Evolutionary conservation across 2,888 invertebrate genomes (phyloP).

Genomic region (Bugula neritina): DNA sequence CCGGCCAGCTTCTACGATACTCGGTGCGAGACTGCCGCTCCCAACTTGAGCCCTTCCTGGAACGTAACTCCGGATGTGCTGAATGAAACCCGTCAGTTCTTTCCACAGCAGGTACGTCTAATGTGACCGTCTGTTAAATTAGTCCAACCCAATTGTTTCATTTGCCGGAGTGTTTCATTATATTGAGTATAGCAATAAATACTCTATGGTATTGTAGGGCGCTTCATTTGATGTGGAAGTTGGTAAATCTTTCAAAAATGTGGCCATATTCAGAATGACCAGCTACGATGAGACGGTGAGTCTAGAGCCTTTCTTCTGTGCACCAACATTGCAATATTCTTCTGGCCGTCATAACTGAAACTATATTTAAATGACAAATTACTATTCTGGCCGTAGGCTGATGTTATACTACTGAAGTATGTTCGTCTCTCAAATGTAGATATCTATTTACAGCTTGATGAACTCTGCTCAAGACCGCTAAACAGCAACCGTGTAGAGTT

Average conservation of each 20-base stretch:
- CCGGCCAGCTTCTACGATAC: not conserved
- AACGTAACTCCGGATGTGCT: not conserved
- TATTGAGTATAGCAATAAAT: too few species aligned
- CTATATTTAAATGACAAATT: too few species aligned
- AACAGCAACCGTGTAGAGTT: not conserved
- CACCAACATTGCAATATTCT: too few species aligned
- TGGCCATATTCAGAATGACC: constrained; percentile 8
- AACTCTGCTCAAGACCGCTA: not conserved
- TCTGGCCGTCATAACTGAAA: too few species aligned
- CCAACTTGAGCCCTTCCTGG: not conserved
- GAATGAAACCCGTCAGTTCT: not conserved
- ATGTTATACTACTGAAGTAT: too few species aligned
- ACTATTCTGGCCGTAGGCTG: too few species aligned
- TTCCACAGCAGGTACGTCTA: not conserved
- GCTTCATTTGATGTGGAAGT: not conserved
- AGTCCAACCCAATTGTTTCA: too few species aligned
- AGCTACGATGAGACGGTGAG: not conserved
- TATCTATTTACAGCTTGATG: not conserved
- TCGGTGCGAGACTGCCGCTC: not conserved
- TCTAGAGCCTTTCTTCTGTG: not conserved
- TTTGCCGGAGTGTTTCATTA: too few species aligned
- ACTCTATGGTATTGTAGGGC: too few species aligned
- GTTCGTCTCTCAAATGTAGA: too few species aligned
- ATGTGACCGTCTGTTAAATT: too few species aligned
- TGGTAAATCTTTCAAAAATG: constrained; percentile 12